Evolutionary conservation across 2,113 vertebrate species (phyloP).

Genomic region (Pterocles orientalis): DNA sequence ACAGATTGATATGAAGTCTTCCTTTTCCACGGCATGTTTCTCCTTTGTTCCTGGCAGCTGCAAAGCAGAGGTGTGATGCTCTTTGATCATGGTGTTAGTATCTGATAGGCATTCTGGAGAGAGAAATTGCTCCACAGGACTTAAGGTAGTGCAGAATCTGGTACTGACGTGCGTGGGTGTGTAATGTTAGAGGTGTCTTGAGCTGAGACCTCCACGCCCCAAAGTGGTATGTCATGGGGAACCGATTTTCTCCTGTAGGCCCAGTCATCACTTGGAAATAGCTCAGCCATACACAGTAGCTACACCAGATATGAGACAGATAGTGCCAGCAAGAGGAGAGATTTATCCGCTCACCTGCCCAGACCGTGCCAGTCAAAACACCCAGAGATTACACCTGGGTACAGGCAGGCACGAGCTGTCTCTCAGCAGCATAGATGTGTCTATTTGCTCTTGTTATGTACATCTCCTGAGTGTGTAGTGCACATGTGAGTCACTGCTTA

Average conservation of each 20-base stretch:
- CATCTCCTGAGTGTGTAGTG: background rate
- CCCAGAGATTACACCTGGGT: background rate
- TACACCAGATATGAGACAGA: background rate
- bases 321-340: constrained; percentile 22
- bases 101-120: background rate
- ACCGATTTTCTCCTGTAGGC: background rate
- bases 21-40: background rate
- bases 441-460: background rate
- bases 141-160: background rate
- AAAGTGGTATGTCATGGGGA: background rate
- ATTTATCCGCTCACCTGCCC: background rate
- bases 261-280: background rate
- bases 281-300: background rate
- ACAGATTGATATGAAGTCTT: background rate
- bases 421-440: background rate
- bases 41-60: background rate
- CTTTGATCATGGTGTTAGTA: background rate
- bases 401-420: constrained; percentile 42
- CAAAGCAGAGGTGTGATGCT: background rate
- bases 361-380: background rate
- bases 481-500: constrained; percentile 12
- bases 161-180: background rate
- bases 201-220: background rate
- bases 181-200: background rate
- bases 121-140: background rate